Evolutionary conservation across 2,888 invertebrate species (phyloP).

Genomic region (Oligia latruncula): DNA sequence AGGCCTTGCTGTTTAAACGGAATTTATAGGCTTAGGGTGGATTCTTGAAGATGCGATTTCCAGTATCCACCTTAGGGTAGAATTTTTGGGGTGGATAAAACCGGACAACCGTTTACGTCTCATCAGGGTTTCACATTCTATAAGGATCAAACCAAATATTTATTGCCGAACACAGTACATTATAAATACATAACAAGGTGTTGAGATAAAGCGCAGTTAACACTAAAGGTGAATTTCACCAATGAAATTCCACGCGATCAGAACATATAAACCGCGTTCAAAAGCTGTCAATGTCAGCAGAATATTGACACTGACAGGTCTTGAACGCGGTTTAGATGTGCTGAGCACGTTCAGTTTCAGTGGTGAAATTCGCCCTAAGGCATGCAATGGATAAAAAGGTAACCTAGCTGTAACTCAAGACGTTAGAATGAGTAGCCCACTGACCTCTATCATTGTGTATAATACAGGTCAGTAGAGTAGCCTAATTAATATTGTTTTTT

Average conservation of each 20-base stretch:
- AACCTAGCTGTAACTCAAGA: not conserved
- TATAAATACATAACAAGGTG: not conserved
- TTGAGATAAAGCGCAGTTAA: not conserved
- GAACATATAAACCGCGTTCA: not conserved
- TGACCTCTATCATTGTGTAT: too few species aligned
- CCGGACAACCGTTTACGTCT: too few species aligned
- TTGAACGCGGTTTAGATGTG: not conserved
- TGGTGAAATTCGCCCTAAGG: not conserved
- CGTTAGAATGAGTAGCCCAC: not conserved
- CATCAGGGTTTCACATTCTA: not conserved
- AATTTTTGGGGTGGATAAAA: too few species aligned
- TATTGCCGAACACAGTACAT: not conserved
- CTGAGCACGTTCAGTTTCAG: not conserved
- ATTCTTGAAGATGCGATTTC: too few species aligned
- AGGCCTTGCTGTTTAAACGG: too few species aligned
- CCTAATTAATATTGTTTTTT: not conserved
- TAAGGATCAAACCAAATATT: not conserved
- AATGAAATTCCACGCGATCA: not conserved
- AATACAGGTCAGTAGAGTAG: too few species aligned
- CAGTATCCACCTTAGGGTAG: too few species aligned
- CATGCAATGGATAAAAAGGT: not conserved
- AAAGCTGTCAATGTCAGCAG: not conserved
- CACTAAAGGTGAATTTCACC: not conserved
- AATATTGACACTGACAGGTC: not conserved
- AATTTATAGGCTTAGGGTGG: too few species aligned